Evolutionary conservation across 2,113 vertebrate species (phyloP).

Genomic region (Catagonus wagneri): DNA sequence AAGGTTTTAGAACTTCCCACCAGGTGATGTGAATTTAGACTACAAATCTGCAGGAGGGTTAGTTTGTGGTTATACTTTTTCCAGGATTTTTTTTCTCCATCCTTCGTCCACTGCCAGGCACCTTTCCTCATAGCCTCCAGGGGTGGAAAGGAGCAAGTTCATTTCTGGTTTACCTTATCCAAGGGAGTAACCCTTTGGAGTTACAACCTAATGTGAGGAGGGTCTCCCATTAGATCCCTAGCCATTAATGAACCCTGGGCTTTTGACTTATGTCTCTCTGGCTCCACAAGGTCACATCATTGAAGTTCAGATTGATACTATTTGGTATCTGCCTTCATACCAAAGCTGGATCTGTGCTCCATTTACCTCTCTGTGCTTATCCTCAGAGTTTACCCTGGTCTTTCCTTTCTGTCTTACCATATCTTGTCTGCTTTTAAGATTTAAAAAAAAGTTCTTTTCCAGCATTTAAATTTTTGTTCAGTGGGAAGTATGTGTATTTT

Average conservation of each 20-base stretch:
- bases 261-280: neutral
- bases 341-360: neutral
- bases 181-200: neutral
- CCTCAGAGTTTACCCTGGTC: neutral
- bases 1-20: neutral
- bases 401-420: neutral
- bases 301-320: neutral
- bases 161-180: neutral
- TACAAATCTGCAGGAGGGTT: neutral
- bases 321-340: neutral
- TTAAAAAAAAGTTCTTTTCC: neutral
- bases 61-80: neutral
- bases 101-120: neutral
- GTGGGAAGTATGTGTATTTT: neutral
- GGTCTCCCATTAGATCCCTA: neutral
- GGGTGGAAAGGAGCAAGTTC: neutral
- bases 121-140: neutral
- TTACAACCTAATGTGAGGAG: neutral
- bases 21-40: neutral
- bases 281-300: too few relatives aligned
- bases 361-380: neutral
- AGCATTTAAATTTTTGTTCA: neutral
- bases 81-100: neutral
- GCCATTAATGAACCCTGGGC: neutral
- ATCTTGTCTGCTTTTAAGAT: neutral